Base-by-base conservation (phyloP, 1,140 invertebrate genomes). In the Teleogryllus occipitalis region DNA sequence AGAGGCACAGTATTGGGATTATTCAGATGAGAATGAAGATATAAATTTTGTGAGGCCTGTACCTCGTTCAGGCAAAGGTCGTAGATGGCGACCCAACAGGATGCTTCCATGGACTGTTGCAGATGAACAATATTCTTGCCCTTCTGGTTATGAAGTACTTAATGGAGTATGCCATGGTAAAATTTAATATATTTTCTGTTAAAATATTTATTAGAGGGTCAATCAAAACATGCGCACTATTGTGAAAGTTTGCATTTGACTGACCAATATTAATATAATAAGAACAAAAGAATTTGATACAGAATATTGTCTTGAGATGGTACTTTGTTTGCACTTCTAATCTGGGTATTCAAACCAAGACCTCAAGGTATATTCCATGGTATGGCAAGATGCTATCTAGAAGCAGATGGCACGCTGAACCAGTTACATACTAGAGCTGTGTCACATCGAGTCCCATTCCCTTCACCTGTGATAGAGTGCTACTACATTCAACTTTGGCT, bases 81-180 rank as follows among this genome's bases (percentile, higher is more conserved):
- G 15, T 47, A 39, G 27, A 39, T 39, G 27, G 27, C 75, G 46
- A 12, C 75, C 39, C 27, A 47, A 8, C 7, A 39, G 18, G n/a
- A n/a, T 47, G 8, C 75, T 47, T 7, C 12, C 46, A 46, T 76
- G 76, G n/a, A 77, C 46, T 21, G 48, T 10, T n/a, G n/a, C 21
- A 8, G 15, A 21, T 72, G 54, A 76, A 46, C 4, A 7, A 8
- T 77, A 74, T 74, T 22, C 73, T 21, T 80, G 79, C 10, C 79
- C 79, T 14, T 75, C 21, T 21, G 79, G 79, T 7, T 77, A 49
- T 48, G 48, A 77, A 47, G 14, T 15, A 21, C 21, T 76, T 48
- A 77, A 77, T 47, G 79, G 79, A 15, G 65, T 80, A 10, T 80
- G 79, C 47, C 46, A 65, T 39, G 79, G 79, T 80, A 54, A 39